Evolutionary conservation across 2,797 vertebrate genomes (phyloP), one percentile per base, ranked within the genome.

Genomic region (Parauchenoglanis punctatus): DNA sequence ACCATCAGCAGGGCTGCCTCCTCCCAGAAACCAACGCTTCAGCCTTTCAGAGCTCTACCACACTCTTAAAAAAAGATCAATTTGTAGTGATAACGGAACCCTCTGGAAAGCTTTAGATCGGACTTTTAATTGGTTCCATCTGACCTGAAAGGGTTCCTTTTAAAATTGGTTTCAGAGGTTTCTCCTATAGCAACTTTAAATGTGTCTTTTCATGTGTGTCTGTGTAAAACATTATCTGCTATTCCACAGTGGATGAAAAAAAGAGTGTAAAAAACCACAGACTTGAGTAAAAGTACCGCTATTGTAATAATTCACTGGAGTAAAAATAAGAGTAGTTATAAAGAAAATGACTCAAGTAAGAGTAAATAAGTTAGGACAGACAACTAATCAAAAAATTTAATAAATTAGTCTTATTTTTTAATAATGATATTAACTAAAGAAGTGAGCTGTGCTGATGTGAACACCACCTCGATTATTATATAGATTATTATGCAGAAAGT

Each of bases 1-100:
- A 95, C 95, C 89, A 61, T 88, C 25, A 81, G 91, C 91, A 91
- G 93, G 94, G 49, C 89, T 91, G 90, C 91, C 87, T 93, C 65
- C 67, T 68, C 68, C 54, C 44, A 85, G 76, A 73, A 88, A 78
- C 44, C 68, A 76, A 54, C 80, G 44, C 81, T 76, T 63, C 86
- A 73, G 77, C 86, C 72, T 75, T 40, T 49, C 70, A 54, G 31
- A 72, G 63, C 31, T 75, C 67, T 28, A 58, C 10, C 52, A 31
- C 75, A 31, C 73, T 75, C 46, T 81, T 78, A 31, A 83, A 86
- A 80, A 61, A 78, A 78, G 67, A 86, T 86, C 52, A 68, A 59
- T 70, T 86, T 81, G 65, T 61, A 86, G 67, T 78, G 85, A 86
- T 82, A 80, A 31, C 76, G 28, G 75, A 81, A 85, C 76, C 56